A percentile compares a stretch with the other conserved stretches of the same genome.
Conservation (phyloP, 1,140 invertebrate genomes). For the Aphelinus atriplicis region DNA sequence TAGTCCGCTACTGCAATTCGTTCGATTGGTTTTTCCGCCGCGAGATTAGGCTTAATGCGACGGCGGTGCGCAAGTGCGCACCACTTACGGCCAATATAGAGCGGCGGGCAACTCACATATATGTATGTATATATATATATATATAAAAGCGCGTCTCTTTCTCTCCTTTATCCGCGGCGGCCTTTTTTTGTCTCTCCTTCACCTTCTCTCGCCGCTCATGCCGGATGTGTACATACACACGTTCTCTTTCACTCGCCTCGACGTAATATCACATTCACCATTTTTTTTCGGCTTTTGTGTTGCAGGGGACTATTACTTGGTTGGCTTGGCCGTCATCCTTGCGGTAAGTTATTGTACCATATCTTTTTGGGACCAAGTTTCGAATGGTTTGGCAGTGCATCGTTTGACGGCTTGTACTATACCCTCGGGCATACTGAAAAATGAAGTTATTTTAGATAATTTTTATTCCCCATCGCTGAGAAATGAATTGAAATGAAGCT, state of each 20-base stretch:
- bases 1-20: neutral
- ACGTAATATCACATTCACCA: neutral
- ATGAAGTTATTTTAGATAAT: too few relatives aligned
- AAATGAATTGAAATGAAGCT: too few relatives aligned
- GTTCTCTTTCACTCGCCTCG: conserved; percentile 16
- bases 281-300: conserved; percentile 23
- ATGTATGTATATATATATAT: too few relatives aligned
- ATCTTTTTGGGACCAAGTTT: too few relatives aligned
- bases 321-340: conserved; percentile 41
- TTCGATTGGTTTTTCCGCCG: conserved; percentile 18
- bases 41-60: conserved; percentile 14
- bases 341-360: conserved; percentile 44
- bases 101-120: too few relatives aligned
- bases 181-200: neutral
- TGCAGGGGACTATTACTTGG: conserved; percentile 45
- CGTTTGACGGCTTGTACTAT: too few relatives aligned
- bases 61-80: too few relatives aligned
- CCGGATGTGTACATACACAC: neutral
- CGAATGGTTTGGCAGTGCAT: too few relatives aligned
- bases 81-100: conserved; percentile 1
- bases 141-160: too few relatives aligned
- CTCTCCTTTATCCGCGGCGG: neutral
- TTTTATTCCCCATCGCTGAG: too few relatives aligned
- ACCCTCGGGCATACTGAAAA: too few relatives aligned
- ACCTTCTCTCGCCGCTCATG: neutral